Percentiles rank a stretch among this genome's conserved stretches.
Conservation (phyloP, 2,797 vertebrate species). For the Mormyrus hasselquistii region DNA sequence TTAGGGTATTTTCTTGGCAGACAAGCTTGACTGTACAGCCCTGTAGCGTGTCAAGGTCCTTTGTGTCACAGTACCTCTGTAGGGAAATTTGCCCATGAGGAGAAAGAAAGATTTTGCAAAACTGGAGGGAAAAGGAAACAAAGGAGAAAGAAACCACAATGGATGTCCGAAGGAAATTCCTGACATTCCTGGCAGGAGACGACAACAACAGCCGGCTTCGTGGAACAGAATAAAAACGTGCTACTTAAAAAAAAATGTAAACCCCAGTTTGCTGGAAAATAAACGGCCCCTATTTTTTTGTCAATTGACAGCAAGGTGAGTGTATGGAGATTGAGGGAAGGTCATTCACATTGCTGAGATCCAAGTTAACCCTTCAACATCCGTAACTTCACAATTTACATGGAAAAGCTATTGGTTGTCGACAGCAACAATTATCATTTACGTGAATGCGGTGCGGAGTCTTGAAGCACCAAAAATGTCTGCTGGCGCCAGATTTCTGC, state of each 20-base stretch:
- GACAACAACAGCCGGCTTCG: background rate
- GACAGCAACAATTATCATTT: background rate
- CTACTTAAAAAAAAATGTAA: background rate
- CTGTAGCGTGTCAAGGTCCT: background rate
- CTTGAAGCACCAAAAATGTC: background rate
- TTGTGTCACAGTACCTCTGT: background rate
- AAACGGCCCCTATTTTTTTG: background rate
- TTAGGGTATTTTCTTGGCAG: background rate
- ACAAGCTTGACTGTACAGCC: background rate
- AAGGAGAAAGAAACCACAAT: background rate
- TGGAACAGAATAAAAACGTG: background rate
- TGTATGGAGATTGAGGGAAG: background rate
- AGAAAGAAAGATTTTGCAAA: background rate
- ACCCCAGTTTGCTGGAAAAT: background rate
- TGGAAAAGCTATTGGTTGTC: background rate
- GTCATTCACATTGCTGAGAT: background rate
- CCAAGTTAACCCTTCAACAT: background rate
- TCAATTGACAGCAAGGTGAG: background rate
- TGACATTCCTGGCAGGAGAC: constrained; percentile 13
- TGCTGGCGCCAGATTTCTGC: background rate
- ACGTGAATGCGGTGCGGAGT: background rate
- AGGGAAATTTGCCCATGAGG: background rate
- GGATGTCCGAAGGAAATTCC: constrained; percentile 19
- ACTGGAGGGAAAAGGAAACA: background rate
- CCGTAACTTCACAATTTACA: background rate